Percentiles rank a stretch among this genome's conserved stretches.
phyloP scores from a whole-genome alignment of 2,797 vertebrate genomes.

The Macrochelys suwanniensis region DNA sequence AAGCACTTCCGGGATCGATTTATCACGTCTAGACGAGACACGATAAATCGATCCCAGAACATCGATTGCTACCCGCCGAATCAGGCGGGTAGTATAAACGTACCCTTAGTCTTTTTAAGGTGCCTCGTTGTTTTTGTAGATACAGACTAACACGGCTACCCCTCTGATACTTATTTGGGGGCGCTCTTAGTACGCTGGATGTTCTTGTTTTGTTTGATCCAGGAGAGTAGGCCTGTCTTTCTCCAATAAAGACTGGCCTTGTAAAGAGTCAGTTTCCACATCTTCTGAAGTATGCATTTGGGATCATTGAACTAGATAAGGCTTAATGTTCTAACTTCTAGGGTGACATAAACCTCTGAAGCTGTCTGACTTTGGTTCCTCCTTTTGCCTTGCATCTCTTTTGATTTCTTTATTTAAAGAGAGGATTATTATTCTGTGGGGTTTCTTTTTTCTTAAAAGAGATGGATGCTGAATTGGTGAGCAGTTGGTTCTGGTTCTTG shows the following conservation, averaged over 20 bases:
- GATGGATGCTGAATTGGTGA: not conserved
- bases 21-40: too few relatives aligned
- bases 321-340: not conserved
- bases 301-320: not conserved
- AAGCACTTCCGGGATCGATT: too few relatives aligned
- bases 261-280: not conserved
- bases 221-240: not conserved
- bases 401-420: not conserved
- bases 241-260: not conserved
- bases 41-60: too few relatives aligned
- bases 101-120: too few relatives aligned
- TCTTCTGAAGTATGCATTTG: not conserved
- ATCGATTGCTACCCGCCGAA: too few relatives aligned
- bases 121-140: too few relatives aligned
- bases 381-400: too few relatives aligned
- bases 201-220: not conserved
- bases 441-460: not conserved
- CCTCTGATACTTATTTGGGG: not conserved
- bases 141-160: too few relatives aligned
- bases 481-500: not conserved
- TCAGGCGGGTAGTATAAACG: too few relatives aligned
- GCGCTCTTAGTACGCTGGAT: not conserved
- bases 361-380: too few relatives aligned
- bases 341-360: not conserved
- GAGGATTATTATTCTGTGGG: not conserved